Evolutionary conservation across 1,140 invertebrate genomes (phyloP), one percentile per base, ranked within the genome.

Genomic region (Meloidogyne hapla): DNA sequence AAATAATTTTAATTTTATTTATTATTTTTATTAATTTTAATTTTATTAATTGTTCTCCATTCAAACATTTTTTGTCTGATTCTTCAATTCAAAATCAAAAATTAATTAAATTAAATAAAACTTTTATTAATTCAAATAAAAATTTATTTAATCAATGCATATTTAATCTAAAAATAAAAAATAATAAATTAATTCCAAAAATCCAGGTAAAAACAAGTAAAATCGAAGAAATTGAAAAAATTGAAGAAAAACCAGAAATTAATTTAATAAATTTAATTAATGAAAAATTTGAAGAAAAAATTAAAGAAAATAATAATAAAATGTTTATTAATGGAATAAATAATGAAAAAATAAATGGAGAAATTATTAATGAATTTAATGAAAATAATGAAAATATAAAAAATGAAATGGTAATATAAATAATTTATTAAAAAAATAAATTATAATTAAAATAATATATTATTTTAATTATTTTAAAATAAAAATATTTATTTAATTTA

Each of bases 21-120:
- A n/a, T 56, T 56, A n/a, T 56, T 56, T 56, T 56, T n/a, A 56
- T 56, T 56, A n/a, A 56, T 56, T 56, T 56, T 15, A 56, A 56
- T 56, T 56, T 56, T 15, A n/a, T 56, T 56, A n/a, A 56, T n/a
- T 56, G 18, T 56, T 56, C 48, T 56, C 18, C 48, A 18, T 18
- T 48, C 18, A 56, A n/a, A 4, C 4, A 33, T 33, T 33, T 8
- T 33, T 33, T 33, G 9, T 33, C 33, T 33, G 33, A 33, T 6
- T 33, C 9, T n/a, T n/a, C 18, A 56, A 56, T 56, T 56, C n/a
- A n/a, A 56, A 56, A n/a, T n/a, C 48, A 56, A 6, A 56, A 48
- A 18, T 48, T 48, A 48, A 48, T n/a, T 56, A 56, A 56, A 56
- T 56, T 56, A n/a, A n/a, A n/a, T 21, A 56, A n/a, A n/a, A 8